Evolutionary conservation across 2,113 vertebrate species (phyloP).

Genomic region (Chionis minor): DNA sequence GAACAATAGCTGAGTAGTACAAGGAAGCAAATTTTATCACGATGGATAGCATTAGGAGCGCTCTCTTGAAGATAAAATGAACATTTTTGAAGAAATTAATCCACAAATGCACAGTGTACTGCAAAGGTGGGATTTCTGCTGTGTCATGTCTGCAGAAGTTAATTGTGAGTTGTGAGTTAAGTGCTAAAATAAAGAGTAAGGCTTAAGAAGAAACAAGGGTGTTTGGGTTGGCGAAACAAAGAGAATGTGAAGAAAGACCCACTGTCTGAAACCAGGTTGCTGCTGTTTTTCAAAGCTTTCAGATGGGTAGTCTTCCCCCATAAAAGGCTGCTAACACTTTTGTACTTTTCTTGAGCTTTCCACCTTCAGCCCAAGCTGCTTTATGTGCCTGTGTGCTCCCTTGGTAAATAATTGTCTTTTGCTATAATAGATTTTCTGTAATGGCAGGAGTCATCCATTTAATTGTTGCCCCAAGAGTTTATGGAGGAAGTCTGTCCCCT

Average conservation of each 20-base stretch:
- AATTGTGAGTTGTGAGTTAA: neutral
- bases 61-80: neutral
- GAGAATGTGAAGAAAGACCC: neutral
- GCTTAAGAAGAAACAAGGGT: neutral
- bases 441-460: neutral
- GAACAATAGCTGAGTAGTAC: neutral
- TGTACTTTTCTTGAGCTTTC: slow-evolving; percentile 6
- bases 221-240: neutral
- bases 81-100: neutral
- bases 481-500: slow-evolving; percentile 18
- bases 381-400: neutral
- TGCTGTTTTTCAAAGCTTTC: slow-evolving; percentile 8
- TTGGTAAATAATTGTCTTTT: slow-evolving; percentile 45
- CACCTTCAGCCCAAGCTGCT: neutral
- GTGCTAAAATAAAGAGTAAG: neutral
- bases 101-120: neutral
- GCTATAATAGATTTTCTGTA: neutral
- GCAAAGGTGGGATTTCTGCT: neutral
- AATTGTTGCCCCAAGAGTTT: slow-evolving; percentile 19
- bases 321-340: neutral
- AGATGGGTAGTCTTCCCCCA: neutral
- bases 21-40: neutral
- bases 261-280: neutral
- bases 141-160: neutral
- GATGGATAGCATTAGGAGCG: neutral